These are phyloP conservation scores for Mizuhopecten yessoensis DNA, from an alignment of 1,140 invertebrate genomes.

Conservation along the genomic window DNA sequence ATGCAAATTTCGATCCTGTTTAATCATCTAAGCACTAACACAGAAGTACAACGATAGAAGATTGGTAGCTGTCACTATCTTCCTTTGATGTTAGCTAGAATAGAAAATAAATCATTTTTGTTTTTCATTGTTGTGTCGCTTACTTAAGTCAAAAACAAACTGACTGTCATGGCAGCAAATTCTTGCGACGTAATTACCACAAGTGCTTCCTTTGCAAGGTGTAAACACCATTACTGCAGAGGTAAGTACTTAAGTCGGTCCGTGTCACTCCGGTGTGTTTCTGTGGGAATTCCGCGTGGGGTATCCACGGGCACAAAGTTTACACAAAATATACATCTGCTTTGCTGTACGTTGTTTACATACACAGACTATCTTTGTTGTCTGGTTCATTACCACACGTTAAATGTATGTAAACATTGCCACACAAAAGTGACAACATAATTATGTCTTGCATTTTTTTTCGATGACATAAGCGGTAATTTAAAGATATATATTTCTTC, in stretches of 20 bases:
- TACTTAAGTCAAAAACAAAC: no score
- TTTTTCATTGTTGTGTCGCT: no score
- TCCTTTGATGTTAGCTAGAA: no score
- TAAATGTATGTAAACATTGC: not conserved
- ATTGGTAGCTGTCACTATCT: no score
- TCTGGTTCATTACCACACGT: not conserved
- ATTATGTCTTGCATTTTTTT: not conserved
- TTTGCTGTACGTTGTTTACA: not conserved
- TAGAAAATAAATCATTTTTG: no score
- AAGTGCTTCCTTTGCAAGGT: not conserved
- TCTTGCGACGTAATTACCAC: not conserved
- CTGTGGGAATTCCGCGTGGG: not conserved
- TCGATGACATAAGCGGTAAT: not conserved
- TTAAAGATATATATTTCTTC: slow-evolving; percentile 7
- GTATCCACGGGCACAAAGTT: not conserved
- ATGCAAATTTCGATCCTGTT: no score
- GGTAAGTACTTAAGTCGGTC: not conserved
- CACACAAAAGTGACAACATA: slow-evolving; percentile 1
- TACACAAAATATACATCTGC: not conserved
- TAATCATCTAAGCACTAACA: no score
- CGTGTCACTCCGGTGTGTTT: not conserved
- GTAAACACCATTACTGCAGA: not conserved
- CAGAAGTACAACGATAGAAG: no score
- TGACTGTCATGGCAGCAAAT: not conserved
- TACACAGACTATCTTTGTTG: not conserved